Evolutionary conservation across 2,797 vertebrate species (phyloP).

Genomic region (Melanogrammus aeglefinus): DNA sequence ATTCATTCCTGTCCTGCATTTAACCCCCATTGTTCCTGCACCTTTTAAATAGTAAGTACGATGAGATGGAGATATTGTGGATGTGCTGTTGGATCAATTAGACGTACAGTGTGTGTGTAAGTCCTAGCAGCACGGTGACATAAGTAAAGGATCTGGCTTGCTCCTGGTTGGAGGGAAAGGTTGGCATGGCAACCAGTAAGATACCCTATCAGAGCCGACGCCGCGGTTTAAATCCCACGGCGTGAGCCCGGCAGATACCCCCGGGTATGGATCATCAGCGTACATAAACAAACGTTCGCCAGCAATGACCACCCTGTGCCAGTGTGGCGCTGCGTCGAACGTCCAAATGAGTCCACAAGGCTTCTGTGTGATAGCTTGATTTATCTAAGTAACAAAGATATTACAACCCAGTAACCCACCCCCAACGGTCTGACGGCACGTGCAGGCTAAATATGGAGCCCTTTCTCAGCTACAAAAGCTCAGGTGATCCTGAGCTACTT

Average conservation of each 20-base stretch:
- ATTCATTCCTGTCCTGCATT: not conserved
- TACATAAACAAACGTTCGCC: not conserved
- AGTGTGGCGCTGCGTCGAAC: not conserved
- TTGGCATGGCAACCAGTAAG: not conserved
- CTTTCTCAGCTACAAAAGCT: conserved; percentile 61
- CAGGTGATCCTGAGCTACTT: conserved; percentile 50
- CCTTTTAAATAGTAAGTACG: not conserved
- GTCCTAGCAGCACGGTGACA: not conserved
- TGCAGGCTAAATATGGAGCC: conserved; percentile 48
- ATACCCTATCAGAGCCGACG: not conserved
- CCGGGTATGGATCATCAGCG: not conserved
- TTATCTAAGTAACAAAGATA: conserved; percentile 33
- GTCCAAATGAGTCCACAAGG: not conserved
- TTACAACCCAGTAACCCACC: conserved; percentile 4
- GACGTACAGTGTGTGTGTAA: not conserved
- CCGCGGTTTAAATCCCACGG: not conserved
- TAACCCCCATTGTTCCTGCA: not conserved
- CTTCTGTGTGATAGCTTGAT: not conserved
- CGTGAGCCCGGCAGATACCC: not conserved
- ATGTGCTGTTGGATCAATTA: not conserved
- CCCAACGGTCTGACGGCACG: conserved; percentile 21
- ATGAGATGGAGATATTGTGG: not conserved
- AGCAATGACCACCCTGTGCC: not conserved
- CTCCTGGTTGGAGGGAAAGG: not conserved
- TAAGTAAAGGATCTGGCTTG: conserved; percentile 1